Evolutionary conservation across 1,140 invertebrate species (phyloP).

Genomic region (Drosophila nikananu): DNA sequence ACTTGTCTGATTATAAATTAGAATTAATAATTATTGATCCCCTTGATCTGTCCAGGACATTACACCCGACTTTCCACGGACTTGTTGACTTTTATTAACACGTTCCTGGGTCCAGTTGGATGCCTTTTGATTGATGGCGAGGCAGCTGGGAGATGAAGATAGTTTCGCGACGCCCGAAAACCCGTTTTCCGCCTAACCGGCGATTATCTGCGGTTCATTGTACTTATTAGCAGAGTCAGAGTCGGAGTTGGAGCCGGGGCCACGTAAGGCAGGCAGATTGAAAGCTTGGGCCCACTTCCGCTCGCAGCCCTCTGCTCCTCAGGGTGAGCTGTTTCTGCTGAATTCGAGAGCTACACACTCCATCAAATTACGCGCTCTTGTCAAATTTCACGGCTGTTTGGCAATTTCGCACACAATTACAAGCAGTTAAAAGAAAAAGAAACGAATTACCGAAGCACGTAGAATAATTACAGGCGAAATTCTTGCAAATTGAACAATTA

Average conservation of each 20-base stretch:
- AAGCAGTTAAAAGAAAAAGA: slow-evolving; percentile 2
- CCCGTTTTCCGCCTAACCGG: slow-evolving; percentile 65
- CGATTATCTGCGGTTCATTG: slow-evolving; percentile 79
- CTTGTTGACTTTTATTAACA: slow-evolving; percentile 23
- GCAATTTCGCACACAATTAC: slow-evolving; percentile 48
- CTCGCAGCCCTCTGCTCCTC: neutral
- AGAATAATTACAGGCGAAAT: slow-evolving; percentile 16
- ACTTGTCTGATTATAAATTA: neutral
- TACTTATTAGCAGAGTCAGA: slow-evolving; percentile 60
- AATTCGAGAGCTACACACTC: slow-evolving; percentile 21
- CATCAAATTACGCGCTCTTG: slow-evolving; percentile 39
- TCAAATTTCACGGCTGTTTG: slow-evolving; percentile 49
- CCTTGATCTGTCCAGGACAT: neutral
- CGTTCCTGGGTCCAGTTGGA: slow-evolving; percentile 39
- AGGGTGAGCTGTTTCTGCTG: neutral
- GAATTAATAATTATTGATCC: slow-evolving; percentile 5
- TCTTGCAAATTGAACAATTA: slow-evolving; percentile 20
- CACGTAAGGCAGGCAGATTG: slow-evolving; percentile 34
- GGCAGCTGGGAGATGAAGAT: slow-evolving; percentile 30
- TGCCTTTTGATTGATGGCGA: slow-evolving; percentile 67
- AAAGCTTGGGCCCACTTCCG: slow-evolving; percentile 23
- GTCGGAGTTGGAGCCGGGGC: slow-evolving; percentile 16
- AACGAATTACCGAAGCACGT: slow-evolving; percentile 7
- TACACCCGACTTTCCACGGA: slow-evolving; percentile 3
- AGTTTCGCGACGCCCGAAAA: slow-evolving; percentile 57